Evolutionary conservation across 2,888 invertebrate species (phyloP).

Genomic region (Emmelina monodactyla): DNA sequence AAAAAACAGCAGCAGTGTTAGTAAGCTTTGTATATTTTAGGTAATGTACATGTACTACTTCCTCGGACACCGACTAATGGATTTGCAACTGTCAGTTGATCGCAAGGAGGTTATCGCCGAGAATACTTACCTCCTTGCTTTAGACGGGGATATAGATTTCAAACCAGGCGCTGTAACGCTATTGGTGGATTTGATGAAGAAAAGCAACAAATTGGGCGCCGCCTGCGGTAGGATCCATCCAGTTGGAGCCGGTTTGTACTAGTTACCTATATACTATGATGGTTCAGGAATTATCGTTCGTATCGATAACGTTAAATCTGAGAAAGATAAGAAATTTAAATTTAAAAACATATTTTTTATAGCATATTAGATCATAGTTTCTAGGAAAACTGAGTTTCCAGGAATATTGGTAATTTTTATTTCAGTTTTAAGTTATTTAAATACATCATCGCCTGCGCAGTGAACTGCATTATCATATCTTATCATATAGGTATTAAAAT

Average conservation of each 20-base stretch:
- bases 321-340: too few species aligned
- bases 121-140: slow-evolving; percentile 83
- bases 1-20: not conserved
- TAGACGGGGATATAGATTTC: slow-evolving; percentile 92
- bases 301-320: too few species aligned
- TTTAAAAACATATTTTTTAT: too few species aligned
- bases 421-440: too few species aligned
- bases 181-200: slow-evolving; percentile 87
- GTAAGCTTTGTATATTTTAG: slow-evolving; percentile 27
- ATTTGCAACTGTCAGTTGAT: slow-evolving; percentile 64
- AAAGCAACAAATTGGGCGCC: slow-evolving; percentile 80
- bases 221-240: slow-evolving; percentile 93
- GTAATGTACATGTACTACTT: slow-evolving; percentile 96
- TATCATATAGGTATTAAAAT: too few species aligned
- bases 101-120: slow-evolving; percentile 74
- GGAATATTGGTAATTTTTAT: too few species aligned
- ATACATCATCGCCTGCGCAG: too few species aligned
- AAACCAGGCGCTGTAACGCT: slow-evolving; percentile 80
- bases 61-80: slow-evolving; percentile 81
- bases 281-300: not conserved
- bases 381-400: too few species aligned
- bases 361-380: too few species aligned
- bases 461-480: too few species aligned
- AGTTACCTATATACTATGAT: not conserved
- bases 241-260: slow-evolving; percentile 70